Evolutionary conservation across 2,797 vertebrate species (phyloP).

Genomic region (Emydoidea blandingii): DNA sequence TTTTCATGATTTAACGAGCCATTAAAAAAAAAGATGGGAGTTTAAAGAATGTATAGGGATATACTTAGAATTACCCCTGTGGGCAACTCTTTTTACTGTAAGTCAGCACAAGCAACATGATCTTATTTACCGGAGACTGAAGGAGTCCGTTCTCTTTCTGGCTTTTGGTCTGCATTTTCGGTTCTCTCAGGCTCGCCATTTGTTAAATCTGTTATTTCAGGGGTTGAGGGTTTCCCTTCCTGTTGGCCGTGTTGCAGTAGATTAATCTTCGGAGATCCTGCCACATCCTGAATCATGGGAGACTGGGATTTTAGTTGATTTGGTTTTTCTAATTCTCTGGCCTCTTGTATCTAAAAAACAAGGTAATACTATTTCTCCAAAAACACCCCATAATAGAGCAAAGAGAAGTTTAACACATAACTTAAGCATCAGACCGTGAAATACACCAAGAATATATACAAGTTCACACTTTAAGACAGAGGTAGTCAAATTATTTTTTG

Average conservation of each 20-base stretch:
- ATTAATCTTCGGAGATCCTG: slow-evolving; percentile 82
- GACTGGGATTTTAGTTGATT: slow-evolving; percentile 84
- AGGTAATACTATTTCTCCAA: neutral
- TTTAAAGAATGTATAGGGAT: neutral
- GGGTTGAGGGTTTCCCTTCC: slow-evolving; percentile 61
- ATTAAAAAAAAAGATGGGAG: neutral
- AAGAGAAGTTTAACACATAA: rapidly evolving
- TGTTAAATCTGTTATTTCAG: slow-evolving; percentile 49
- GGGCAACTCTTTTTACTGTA: neutral
- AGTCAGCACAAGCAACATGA: neutral
- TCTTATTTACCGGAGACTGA: slow-evolving; percentile 60
- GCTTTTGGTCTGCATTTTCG: slow-evolving; percentile 45
- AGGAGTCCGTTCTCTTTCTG: slow-evolving; percentile 30
- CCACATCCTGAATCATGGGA: slow-evolving; percentile 77
- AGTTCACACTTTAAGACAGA: neutral
- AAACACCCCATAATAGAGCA: neutral
- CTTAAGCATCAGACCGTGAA: neutral
- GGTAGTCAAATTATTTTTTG: too few species aligned
- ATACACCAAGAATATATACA: neutral
- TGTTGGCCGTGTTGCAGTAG: slow-evolving; percentile 50
- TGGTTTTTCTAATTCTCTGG: slow-evolving; percentile 89
- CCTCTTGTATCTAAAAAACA: slow-evolving; percentile 88
- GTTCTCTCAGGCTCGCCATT: slow-evolving; percentile 74
- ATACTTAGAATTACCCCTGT: neutral
- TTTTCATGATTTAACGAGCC: neutral